These are phyloP conservation scores for Blastobasis lacticolella DNA, from an alignment of 2,888 invertebrate genomes.

Conservation along the genomic window DNA sequence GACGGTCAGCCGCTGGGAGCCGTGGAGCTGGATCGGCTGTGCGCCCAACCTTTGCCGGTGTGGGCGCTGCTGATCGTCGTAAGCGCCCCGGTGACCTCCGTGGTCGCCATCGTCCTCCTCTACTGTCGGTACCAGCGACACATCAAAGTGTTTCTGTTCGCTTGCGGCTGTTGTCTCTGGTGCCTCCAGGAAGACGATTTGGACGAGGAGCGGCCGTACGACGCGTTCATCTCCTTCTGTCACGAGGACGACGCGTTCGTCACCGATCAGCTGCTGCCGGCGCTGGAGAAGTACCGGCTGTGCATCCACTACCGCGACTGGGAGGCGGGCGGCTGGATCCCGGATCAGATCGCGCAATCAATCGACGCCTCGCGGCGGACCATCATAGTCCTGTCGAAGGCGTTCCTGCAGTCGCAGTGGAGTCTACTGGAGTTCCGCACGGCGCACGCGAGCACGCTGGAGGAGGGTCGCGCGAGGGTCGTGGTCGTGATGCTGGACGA, in stretches of 20 bases:
- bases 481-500: conserved; percentile 80
- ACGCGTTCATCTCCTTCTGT: conserved; percentile 88
- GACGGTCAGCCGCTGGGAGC: conserved; percentile 7
- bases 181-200: conserved; percentile 15
- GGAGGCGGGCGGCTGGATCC: conserved; percentile 82
- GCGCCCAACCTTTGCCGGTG: conserved; percentile 16
- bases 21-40: conserved; percentile 18
- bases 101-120: conserved; percentile 8
- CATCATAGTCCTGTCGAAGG: conserved; percentile 22
- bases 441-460: conserved; percentile 56
- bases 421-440: conserved; percentile 77
- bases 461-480: conserved; percentile 76
- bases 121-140: conserved; percentile 18
- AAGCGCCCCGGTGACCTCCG: conserved; percentile 5
- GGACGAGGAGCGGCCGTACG: conserved; percentile 61
- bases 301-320: conserved; percentile 85
- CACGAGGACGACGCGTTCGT: conserved; percentile 84
- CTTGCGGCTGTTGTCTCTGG: conserved; percentile 12
- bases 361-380: conserved; percentile 76
- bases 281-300: conserved; percentile 76
- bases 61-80: conserved; percentile 12
- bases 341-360: conserved; percentile 80
- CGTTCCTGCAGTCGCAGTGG: conserved; percentile 58
- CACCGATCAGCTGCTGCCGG: conserved; percentile 76
- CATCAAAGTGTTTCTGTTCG: conserved; percentile 19